A percentile compares a stretch with the other conserved stretches of the same genome.
These are phyloP conservation scores for Calephelis virginiensis DNA, from an alignment of 1,140 invertebrate genomes.

Conservation along the genomic window DNA sequence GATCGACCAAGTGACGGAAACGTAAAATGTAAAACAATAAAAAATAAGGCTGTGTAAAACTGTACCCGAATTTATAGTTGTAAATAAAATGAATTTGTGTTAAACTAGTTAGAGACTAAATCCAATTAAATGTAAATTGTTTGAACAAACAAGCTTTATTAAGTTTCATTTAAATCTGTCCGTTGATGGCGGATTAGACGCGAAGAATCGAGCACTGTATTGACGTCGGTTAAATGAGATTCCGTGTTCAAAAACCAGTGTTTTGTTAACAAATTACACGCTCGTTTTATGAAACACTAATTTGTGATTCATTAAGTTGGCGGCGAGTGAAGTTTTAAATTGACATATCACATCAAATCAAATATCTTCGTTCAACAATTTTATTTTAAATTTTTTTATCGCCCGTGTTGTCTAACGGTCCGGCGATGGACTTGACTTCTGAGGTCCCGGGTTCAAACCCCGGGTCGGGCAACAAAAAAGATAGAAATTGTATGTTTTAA, in stretches of 20 bases:
- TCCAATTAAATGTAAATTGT: conserved; percentile 1
- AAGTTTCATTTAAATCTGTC: not conserved
- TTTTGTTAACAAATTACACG: not conserved
- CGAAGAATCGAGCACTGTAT: not conserved
- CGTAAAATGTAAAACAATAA: too few relatives aligned
- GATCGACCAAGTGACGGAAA: not conserved
- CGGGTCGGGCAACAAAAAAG: too few relatives aligned
- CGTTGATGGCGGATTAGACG: conserved; percentile 5
- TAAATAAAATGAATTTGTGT: not conserved
- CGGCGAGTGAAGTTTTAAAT: too few relatives aligned
- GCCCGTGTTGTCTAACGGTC: too few relatives aligned
- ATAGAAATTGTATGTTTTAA: too few relatives aligned
- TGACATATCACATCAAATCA: too few relatives aligned
- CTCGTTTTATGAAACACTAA: not conserved
- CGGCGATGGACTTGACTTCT: too few relatives aligned
- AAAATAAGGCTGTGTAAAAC: too few relatives aligned
- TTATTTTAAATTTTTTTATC: too few relatives aligned
- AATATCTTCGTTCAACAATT: too few relatives aligned
- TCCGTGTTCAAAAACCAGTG: not conserved
- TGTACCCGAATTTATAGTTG: not conserved
- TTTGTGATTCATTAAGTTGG: not conserved
- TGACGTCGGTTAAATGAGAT: conserved; percentile 5
- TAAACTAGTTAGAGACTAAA: not conserved
- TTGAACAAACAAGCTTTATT: conserved; percentile 6
- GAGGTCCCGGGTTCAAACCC: too few relatives aligned